Evolutionary conservation across 2,888 invertebrate genomes (phyloP).

Genomic region (Zaprionus lineosus): DNA sequence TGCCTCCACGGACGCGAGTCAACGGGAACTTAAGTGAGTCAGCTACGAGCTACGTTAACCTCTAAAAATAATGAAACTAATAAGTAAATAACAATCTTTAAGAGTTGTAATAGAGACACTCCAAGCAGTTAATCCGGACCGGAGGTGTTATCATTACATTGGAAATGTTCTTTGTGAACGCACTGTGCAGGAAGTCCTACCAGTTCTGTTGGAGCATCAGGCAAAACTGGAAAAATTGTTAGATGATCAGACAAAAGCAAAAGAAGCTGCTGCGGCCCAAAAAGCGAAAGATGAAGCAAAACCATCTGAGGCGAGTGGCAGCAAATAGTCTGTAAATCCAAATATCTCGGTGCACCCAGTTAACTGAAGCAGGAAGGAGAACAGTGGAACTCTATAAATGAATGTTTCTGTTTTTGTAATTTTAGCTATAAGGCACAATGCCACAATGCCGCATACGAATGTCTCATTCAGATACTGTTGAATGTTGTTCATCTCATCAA

Average conservation of each 20-base stretch:
- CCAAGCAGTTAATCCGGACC: slow-evolving; percentile 90
- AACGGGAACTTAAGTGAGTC: slow-evolving; percentile 96
- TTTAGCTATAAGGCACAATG: slow-evolving; percentile 72
- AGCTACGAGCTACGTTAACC: slow-evolving; percentile 68
- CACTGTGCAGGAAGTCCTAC: slow-evolving; percentile 95
- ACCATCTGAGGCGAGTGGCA: too few relatives aligned
- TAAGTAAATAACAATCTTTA: slow-evolving; percentile 44
- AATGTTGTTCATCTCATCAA: too few relatives aligned
- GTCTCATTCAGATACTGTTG: slow-evolving; percentile 14
- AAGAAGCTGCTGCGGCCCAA: too few relatives aligned
- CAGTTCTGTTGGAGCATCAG: slow-evolving; percentile 90
- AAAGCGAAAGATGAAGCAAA: too few relatives aligned
- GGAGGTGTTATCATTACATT: slow-evolving; percentile 96
- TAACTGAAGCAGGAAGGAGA: too few relatives aligned
- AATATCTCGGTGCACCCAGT: too few relatives aligned
- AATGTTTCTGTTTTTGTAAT: slow-evolving; percentile 72
- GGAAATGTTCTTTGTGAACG: slow-evolving; percentile 97
- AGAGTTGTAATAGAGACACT: slow-evolving; percentile 97
- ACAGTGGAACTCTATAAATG: too few relatives aligned
- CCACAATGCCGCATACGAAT: slow-evolving; percentile 34
- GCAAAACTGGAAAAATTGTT: slow-evolving; percentile 90
- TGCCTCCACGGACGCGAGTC: slow-evolving; percentile 96
- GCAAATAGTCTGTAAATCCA: too few relatives aligned
- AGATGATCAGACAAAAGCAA: too few relatives aligned
- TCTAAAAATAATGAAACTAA: too few relatives aligned